These are phyloP conservation scores for Aphodius sticticus DNA, from an alignment of 2,888 invertebrate genomes.

Conservation along the genomic window DNA sequence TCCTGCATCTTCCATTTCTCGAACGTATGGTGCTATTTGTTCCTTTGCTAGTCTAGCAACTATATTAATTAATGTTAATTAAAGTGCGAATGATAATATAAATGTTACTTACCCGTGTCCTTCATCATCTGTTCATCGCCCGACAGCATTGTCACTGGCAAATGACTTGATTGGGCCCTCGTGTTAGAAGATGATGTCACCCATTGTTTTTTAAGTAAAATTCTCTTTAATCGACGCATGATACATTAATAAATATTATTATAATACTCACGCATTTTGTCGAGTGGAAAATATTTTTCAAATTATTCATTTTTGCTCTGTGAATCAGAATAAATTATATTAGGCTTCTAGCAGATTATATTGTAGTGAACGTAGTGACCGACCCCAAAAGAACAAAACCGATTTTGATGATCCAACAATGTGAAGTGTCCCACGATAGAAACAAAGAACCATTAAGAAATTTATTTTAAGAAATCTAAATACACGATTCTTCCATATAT, in stretches of 20 bases:
- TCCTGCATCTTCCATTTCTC: slow-evolving; percentile 91
- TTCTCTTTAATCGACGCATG: not conserved
- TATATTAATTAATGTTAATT: slow-evolving; percentile 59
- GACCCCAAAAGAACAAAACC: too few relatives aligned
- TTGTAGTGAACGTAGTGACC: too few relatives aligned
- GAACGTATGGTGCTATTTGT: slow-evolving; percentile 85
- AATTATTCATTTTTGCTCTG: not conserved
- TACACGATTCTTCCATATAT: too few relatives aligned
- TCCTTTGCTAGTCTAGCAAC: slow-evolving; percentile 89
- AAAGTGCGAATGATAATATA: slow-evolving; percentile 32
- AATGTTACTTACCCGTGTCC: slow-evolving; percentile 77
- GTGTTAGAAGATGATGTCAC: not conserved
- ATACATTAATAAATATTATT: too few relatives aligned
- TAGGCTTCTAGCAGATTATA: too few relatives aligned
- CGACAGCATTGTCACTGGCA: slow-evolving; percentile 80
- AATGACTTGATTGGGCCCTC: not conserved
- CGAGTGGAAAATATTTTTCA: not conserved
- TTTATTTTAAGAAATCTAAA: too few relatives aligned
- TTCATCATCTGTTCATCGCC: slow-evolving; percentile 93
- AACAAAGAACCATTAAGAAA: too few relatives aligned
- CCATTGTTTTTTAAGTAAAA: not conserved
- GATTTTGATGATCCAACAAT: too few relatives aligned
- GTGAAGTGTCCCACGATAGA: too few relatives aligned
- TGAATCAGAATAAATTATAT: not conserved
- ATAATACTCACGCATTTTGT: not conserved